Conservation (phyloP, 2,113 vertebrate genomes). For the Sphyrna mokarran region DNA sequence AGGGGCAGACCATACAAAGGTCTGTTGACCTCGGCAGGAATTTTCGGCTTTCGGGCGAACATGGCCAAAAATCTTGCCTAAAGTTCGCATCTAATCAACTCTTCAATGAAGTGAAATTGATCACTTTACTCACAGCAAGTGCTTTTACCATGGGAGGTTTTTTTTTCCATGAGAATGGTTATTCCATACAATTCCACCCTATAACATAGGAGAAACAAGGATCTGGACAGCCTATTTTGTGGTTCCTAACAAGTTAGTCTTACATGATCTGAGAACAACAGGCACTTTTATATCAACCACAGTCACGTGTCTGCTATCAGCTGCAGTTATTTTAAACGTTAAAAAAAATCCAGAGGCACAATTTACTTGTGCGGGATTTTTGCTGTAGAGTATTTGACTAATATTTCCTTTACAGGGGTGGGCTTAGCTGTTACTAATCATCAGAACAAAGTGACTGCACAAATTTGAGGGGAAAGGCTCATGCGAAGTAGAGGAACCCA, state of each 20-base stretch:
- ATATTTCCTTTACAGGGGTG: neutral
- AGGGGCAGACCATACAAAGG: too few species aligned
- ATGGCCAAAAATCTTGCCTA: too few species aligned
- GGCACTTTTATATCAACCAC: neutral
- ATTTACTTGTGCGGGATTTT: neutral
- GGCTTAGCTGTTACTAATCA: neutral
- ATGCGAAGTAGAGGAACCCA: neutral
- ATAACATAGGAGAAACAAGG: neutral
- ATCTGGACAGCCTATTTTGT: neutral
- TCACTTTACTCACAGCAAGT: neutral
- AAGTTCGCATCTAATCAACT: too few species aligned
- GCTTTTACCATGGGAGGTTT: neutral
- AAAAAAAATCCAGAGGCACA: neutral
- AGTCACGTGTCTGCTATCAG: neutral
- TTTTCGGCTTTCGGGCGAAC: too few species aligned
- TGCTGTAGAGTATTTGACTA: slow-evolving; percentile 1
- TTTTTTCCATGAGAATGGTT: neutral
- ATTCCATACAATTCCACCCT: neutral
- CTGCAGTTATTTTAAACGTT: neutral
- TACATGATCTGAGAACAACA: neutral
- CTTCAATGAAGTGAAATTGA: neutral
- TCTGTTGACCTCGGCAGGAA: too few species aligned
- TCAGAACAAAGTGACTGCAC: neutral
- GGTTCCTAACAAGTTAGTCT: neutral
- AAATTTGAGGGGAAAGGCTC: neutral